A percentile compares a stretch with the other conserved stretches of the same genome.
These are phyloP conservation scores for Lophochroa leadbeateri DNA, from an alignment of 2,113 vertebrate genomes.

Conservation along the genomic window DNA sequence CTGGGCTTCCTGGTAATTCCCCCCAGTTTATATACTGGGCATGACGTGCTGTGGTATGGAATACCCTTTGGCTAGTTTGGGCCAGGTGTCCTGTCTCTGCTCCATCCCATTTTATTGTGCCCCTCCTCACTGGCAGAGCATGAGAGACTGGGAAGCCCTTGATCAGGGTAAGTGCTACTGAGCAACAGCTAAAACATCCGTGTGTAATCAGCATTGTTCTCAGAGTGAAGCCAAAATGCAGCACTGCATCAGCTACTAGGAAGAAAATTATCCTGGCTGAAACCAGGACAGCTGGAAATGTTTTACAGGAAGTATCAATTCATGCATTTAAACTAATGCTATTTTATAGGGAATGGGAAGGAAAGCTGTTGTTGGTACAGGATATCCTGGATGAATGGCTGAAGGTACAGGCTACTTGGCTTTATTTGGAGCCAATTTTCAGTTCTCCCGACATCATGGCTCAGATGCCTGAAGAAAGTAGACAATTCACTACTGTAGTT, in stretches of 20 bases:
- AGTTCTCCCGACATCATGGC: slow-evolving; percentile 89
- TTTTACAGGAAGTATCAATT: background rate
- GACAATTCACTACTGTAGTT: slow-evolving; percentile 81
- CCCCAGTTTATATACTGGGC: background rate
- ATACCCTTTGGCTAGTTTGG: background rate
- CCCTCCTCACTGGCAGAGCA: background rate
- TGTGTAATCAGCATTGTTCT: background rate
- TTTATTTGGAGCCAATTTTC: slow-evolving; percentile 89
- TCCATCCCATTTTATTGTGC: background rate
- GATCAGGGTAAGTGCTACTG: background rate
- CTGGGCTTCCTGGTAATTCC: background rate
- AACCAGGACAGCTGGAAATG: background rate
- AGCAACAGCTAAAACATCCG: background rate
- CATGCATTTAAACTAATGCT: background rate
- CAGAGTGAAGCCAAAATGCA: background rate
- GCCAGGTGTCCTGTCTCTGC: background rate
- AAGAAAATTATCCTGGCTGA: background rate
- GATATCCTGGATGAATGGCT: slow-evolving; percentile 90
- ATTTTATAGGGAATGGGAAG: slow-evolving; percentile 81
- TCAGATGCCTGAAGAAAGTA: slow-evolving; percentile 89
- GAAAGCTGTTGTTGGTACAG: slow-evolving; percentile 84
- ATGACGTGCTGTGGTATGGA: background rate
- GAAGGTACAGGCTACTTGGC: slow-evolving; percentile 88
- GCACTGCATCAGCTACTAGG: background rate
- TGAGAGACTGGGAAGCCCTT: background rate